Percentiles rank a stretch among this genome's conserved stretches.
phyloP scores from a whole-genome alignment of 2,888 invertebrate species.

The Scrobipalpa atriplicella region DNA sequence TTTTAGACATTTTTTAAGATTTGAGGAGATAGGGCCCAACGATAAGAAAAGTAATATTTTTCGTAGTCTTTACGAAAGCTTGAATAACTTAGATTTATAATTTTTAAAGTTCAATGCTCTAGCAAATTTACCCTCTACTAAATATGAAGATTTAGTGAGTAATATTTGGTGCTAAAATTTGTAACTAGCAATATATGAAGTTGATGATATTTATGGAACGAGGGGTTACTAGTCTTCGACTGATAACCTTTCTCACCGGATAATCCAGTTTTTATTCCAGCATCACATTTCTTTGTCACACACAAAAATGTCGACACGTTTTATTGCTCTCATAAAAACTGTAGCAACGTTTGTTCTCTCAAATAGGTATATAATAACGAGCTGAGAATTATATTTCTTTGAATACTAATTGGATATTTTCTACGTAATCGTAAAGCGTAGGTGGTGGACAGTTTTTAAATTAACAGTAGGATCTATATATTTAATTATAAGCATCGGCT shows the following conservation, averaged over 20 bases:
- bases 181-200: background rate
- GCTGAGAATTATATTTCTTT: conserved; percentile 20
- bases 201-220: background rate
- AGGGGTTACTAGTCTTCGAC: conserved; percentile 39
- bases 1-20: background rate
- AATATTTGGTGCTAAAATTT: too few species aligned
- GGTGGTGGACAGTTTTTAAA: conserved; percentile 22
- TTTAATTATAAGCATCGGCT: conserved; percentile 2
- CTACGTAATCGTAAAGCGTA: conserved; percentile 25
- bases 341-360: conserved; percentile 22
- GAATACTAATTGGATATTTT: conserved; percentile 25
- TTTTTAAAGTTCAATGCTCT: background rate
- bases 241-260: conserved; percentile 44
- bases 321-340: conserved; percentile 20
- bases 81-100: background rate
- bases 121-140: background rate
- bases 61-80: background rate
- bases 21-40: background rate
- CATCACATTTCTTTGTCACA: conserved; percentile 21
- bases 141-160: too few species aligned
- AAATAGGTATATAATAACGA: conserved; percentile 19
- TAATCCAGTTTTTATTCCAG: conserved; percentile 15
- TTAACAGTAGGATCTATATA: conserved; percentile 25
- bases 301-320: conserved; percentile 16
- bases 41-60: background rate